Evolutionary conservation across 2,797 vertebrate species (phyloP).

Genomic region (Gallirallus australis): DNA sequence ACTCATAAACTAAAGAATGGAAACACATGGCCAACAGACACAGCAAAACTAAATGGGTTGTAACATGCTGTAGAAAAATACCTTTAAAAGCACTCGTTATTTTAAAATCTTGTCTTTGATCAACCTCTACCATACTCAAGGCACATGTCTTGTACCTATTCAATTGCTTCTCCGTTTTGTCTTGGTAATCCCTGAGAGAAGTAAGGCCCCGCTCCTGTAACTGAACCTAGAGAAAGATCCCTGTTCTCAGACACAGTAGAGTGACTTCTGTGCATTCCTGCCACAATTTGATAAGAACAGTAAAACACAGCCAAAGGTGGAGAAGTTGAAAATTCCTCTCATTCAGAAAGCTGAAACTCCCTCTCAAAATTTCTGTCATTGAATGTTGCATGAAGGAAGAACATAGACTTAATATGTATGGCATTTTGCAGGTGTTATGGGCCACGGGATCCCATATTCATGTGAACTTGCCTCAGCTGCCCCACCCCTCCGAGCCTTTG

Average conservation of each 20-base stretch:
- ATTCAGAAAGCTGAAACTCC: neutral
- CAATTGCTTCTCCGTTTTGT: neutral
- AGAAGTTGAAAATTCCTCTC: neutral
- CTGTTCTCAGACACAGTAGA: neutral
- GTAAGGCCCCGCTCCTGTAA: neutral
- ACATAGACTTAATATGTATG: neutral
- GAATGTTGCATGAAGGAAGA: neutral
- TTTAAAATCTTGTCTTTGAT: neutral
- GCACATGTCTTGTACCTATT: neutral
- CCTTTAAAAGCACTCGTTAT: neutral
- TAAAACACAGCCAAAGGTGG: neutral
- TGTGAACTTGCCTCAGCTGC: neutral
- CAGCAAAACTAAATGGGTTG: neutral
- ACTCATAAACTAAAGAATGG: neutral
- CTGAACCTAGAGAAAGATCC: neutral
- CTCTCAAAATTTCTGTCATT: neutral
- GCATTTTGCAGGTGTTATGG: neutral
- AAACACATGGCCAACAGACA: neutral
- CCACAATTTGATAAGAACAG: neutral
- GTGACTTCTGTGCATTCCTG: neutral
- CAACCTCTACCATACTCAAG: neutral
- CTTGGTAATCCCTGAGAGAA: neutral
- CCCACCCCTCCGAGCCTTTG: neutral
- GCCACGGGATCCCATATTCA: neutral
- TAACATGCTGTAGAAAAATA: neutral